Evolutionary conservation across 2,113 vertebrate species (phyloP).

Genomic region (Pogona vitticeps): DNA sequence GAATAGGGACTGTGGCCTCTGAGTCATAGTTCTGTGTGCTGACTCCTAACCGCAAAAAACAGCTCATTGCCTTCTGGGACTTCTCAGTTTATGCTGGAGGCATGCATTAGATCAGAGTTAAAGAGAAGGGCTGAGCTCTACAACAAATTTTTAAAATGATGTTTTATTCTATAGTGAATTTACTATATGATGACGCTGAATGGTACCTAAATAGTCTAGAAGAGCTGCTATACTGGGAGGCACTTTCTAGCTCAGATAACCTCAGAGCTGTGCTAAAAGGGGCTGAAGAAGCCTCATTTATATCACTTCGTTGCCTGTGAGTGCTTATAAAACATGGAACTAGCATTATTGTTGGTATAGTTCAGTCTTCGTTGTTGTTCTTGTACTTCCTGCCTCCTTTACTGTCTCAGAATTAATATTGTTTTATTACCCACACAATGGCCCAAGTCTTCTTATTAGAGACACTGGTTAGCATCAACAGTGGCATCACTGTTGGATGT

Average conservation of each 20-base stretch:
- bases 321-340: background rate
- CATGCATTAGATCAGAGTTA: background rate
- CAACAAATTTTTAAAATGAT: background rate
- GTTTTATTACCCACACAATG: background rate
- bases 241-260: background rate
- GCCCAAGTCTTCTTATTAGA: background rate
- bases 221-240: background rate
- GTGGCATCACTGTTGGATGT: no score
- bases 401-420: background rate
- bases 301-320: background rate
- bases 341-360: no score
- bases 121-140: background rate
- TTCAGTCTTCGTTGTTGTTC: no score
- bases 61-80: background rate
- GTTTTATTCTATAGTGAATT: background rate
- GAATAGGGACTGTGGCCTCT: slow-evolving; percentile 11
- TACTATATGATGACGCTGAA: background rate
- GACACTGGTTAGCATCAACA: no score
- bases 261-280: background rate
- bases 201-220: background rate
- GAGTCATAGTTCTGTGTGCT: slow-evolving; percentile 23
- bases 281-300: accelerated
- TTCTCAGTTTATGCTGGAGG: background rate
- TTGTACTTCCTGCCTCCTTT: no score
- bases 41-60: slow-evolving; percentile 17